Evolutionary conservation across 2,888 invertebrate species (phyloP).

Genomic region (Bembecia ichneumoniformis): DNA sequence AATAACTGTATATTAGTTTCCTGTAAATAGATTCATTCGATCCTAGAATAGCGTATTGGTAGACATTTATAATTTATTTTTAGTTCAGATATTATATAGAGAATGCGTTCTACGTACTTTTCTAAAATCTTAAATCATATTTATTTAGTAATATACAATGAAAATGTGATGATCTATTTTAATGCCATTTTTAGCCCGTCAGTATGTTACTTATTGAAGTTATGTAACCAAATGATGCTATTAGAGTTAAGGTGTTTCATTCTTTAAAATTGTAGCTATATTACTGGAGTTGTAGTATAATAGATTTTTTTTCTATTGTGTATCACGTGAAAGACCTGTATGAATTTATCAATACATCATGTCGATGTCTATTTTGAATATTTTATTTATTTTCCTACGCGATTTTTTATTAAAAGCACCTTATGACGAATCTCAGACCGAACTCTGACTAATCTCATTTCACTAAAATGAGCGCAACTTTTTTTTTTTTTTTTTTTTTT

Average conservation of each 20-base stretch:
- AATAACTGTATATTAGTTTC: not conserved
- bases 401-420: not conserved
- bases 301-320: conserved; percentile 65
- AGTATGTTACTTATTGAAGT: conserved; percentile 57
- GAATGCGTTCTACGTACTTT: conserved; percentile 7
- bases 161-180: conserved; percentile 63
- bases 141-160: conserved; percentile 41
- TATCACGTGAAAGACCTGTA: conserved; percentile 61
- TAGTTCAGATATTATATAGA: conserved; percentile 7
- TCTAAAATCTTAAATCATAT: conserved; percentile 10
- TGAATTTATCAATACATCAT: conserved; percentile 66
- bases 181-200: conserved; percentile 65
- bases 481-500: too few relatives aligned
- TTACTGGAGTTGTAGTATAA: conserved; percentile 50
- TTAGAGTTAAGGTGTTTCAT: conserved; percentile 61
- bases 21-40: not conserved
- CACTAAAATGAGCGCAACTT: too few relatives aligned
- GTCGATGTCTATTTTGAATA: conserved; percentile 44
- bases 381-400: conserved; percentile 8
- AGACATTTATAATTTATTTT: not conserved
- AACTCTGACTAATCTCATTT: too few relatives aligned
- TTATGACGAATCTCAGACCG: too few relatives aligned
- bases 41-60: not conserved
- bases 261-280: conserved; percentile 36
- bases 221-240: conserved; percentile 70